Conservation (phyloP, 2,113 vertebrate genomes). For the Furnarius figulus region DNA sequence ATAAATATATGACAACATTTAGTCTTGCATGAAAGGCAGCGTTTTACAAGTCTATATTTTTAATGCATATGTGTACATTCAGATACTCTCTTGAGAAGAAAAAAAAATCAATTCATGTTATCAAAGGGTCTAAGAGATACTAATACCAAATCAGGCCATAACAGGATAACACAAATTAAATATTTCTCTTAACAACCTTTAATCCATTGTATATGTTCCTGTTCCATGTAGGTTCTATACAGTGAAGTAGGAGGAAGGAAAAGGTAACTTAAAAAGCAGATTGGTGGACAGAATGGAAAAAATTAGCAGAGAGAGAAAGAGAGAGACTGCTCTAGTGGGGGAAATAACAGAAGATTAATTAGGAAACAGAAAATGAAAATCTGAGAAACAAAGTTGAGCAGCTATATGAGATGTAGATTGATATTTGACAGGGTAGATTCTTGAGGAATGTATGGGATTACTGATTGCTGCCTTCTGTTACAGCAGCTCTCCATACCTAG, state of each 20-base stretch:
- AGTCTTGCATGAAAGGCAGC: background rate
- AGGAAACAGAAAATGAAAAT: background rate
- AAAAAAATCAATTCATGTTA: background rate
- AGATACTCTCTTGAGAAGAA: background rate
- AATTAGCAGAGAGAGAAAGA: background rate
- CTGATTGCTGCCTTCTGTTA: background rate
- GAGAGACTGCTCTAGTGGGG: background rate
- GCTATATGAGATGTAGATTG: background rate
- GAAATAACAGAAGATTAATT: background rate
- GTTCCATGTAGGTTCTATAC: background rate
- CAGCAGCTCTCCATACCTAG: background rate
- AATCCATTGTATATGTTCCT: background rate
- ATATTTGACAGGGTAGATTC: background rate
- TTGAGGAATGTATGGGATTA: background rate
- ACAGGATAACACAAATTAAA: background rate
- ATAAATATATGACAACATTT: background rate
- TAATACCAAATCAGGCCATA: background rate
- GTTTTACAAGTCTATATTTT: background rate
- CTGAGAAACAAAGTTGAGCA: background rate
- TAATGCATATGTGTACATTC: background rate
- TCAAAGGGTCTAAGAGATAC: background rate
- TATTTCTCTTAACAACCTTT: background rate
- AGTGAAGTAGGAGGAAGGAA: constrained; percentile 21
- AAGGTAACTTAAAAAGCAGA: constrained; percentile 10
- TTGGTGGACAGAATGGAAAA: background rate